phyloP scores from a whole-genome alignment of 2,797 vertebrate genomes.

The Trichosurus vulpecula region DNA sequence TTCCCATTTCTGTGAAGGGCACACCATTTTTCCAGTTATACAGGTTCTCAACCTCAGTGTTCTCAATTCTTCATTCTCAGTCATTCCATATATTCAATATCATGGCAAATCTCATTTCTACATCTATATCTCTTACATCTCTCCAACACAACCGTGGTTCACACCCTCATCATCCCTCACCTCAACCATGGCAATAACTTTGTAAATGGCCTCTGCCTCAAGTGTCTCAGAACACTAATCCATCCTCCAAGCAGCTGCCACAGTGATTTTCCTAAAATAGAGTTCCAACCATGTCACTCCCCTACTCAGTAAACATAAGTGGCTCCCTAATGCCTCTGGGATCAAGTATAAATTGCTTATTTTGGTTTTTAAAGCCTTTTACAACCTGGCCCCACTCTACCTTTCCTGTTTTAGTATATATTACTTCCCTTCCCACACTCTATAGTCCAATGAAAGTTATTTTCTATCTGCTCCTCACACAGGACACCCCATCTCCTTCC shows the following conservation, averaged over 20 bases:
- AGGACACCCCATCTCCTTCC: not conserved
- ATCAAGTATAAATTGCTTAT: not conserved
- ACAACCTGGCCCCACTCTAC: not conserved
- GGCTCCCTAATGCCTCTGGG: not conserved
- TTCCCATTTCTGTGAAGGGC: not conserved
- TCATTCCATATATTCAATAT: not conserved
- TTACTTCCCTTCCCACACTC: not conserved
- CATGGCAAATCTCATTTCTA: not conserved
- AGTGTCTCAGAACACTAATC: not conserved
- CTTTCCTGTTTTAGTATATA: not conserved
- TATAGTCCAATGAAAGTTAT: not conserved
- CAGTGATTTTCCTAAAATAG: not conserved
- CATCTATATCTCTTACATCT: not conserved
- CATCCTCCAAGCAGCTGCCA: not conserved
- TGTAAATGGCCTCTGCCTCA: not conserved
- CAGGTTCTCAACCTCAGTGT: not conserved
- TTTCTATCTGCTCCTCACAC: not conserved
- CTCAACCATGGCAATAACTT: not conserved
- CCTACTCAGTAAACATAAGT: not conserved
- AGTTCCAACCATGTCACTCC: not conserved
- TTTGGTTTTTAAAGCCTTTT: not conserved
- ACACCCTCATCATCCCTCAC: not conserved
- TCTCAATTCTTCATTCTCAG: not conserved
- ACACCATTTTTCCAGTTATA: not conserved
- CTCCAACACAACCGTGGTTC: not conserved